Percentiles rank a stretch among this genome's conserved stretches.
Conservation (phyloP, 23 tunicate genomes). For the Trididemnum clinides region DNA sequence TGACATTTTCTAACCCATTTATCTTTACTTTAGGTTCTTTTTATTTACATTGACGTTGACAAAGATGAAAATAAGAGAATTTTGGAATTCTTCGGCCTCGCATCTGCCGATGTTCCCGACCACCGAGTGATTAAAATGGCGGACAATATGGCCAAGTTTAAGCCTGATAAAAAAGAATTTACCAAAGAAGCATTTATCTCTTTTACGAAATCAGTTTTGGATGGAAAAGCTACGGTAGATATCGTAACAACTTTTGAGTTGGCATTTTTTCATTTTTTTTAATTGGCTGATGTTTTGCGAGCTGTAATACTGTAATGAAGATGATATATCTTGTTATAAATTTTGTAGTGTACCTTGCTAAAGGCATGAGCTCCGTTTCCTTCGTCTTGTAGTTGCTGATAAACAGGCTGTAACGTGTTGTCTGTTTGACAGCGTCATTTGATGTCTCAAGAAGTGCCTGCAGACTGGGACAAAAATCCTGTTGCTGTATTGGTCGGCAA, state of each 20-base stretch:
- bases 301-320: no score
- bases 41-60: conserved; percentile 90
- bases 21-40: no score
- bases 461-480: conserved; percentile 86
- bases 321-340: no score
- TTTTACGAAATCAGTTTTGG: conserved; percentile 67
- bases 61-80: conserved; percentile 91
- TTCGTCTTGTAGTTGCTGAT: no score
- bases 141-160: conserved; percentile 99
- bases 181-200: conserved; percentile 55
- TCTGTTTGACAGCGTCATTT: conserved; percentile 95
- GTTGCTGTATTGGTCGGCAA: conserved; percentile 90
- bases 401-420: no score
- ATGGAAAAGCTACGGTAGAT: conserved; percentile 58
- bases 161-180: conserved; percentile 65
- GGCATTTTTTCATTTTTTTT: no score
- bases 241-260: no score
- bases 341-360: no score
- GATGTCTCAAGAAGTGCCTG: conserved; percentile 93
- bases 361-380: no score
- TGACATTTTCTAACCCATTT: no score
- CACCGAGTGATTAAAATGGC: conserved; percentile 98
- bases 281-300: no score
- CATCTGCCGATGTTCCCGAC: conserved; percentile 67
- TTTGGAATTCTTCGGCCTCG: conserved; percentile 97